A percentile compares a stretch with the other conserved stretches of the same genome.
phyloP scores from a whole-genome alignment of 2,797 vertebrate genomes.

The Coccyzus lansbergi region DNA sequence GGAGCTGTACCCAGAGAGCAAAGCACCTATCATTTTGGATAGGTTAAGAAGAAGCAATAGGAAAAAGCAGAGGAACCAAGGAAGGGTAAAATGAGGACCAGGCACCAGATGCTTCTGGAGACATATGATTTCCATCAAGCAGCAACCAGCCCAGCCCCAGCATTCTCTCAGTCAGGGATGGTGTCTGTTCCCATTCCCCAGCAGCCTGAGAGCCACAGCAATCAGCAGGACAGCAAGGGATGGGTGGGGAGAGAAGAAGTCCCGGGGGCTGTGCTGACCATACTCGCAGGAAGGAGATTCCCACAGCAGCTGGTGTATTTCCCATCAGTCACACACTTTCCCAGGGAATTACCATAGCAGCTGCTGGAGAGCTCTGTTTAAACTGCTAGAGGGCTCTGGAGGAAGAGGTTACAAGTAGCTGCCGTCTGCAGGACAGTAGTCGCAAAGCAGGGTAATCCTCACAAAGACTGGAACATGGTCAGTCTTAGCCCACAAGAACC shows the following conservation, averaged over 20 bases:
- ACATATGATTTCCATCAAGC: not conserved
- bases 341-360: not conserved
- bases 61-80: not conserved
- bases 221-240: not conserved
- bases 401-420: not conserved
- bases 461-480: not conserved
- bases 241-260: not conserved
- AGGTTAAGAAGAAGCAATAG: not conserved
- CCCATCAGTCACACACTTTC: not conserved
- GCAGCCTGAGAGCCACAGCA: too few relatives aligned
- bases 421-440: not conserved
- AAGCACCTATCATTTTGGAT: not conserved
- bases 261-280: not conserved
- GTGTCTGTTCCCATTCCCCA: not conserved
- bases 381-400: not conserved
- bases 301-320: not conserved
- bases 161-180: not conserved
- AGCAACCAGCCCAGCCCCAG: not conserved
- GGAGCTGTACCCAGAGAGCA: not conserved
- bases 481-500: not conserved
- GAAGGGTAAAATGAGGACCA: not conserved
- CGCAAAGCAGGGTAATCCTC: not conserved
- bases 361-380: not conserved
- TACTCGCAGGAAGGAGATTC: not conserved
- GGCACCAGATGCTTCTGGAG: not conserved